These are phyloP conservation scores for Jordanella pulchra DNA, from an alignment of 2,797 vertebrate genomes.

Conservation along the genomic window DNA sequence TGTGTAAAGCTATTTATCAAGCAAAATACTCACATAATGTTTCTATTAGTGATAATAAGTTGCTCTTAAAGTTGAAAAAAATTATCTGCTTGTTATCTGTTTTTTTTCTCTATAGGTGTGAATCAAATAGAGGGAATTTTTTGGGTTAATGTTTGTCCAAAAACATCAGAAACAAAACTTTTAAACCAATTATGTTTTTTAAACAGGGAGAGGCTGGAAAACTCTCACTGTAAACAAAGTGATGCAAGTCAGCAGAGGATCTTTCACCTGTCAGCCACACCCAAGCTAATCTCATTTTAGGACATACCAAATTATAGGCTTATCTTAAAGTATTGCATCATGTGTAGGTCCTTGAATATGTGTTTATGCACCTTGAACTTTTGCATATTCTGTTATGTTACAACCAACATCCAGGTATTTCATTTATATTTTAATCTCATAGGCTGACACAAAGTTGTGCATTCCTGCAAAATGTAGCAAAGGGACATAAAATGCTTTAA, in stretches of 20 bases:
- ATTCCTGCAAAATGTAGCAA: not conserved
- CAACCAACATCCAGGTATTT: not conserved
- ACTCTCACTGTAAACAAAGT: not conserved
- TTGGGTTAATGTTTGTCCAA: conserved; percentile 1
- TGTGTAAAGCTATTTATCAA: not conserved
- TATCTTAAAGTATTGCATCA: not conserved
- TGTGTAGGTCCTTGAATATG: not conserved
- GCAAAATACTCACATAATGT: not conserved
- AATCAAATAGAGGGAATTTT: not conserved
- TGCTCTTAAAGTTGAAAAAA: not conserved
- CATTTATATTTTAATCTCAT: not conserved
- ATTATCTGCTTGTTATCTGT: not conserved
- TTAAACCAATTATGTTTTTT: not conserved
- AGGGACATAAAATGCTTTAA: not conserved
- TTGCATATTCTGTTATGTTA: not conserved
- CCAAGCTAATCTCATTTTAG: not conserved
- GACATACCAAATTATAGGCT: not conserved
- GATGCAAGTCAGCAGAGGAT: not conserved
- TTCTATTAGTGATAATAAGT: not conserved
- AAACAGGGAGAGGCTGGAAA: not conserved
- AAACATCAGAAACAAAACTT: not conserved
- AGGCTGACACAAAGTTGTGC: not conserved
- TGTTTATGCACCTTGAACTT: not conserved
- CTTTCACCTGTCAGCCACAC: conserved; percentile 10
- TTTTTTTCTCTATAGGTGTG: not conserved